Percentiles rank a stretch among this genome's conserved stretches.
Conservation (phyloP, 2,113 vertebrate genomes). For the Pelecanoides urinatrix region DNA sequence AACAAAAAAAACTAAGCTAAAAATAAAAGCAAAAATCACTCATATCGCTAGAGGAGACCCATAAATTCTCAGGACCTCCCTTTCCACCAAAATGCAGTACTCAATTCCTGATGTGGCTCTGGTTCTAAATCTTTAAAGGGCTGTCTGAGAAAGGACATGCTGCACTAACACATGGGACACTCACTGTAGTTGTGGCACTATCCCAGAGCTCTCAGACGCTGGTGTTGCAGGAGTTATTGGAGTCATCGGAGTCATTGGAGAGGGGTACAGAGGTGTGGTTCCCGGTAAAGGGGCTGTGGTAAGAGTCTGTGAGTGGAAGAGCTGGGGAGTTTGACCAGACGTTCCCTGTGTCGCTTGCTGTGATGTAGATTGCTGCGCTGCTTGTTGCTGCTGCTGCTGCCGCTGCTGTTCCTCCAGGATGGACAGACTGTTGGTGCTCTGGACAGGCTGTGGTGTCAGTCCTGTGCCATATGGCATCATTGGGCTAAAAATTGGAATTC, state of each 20-base stretch:
- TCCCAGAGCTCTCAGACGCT: conserved; percentile 95
- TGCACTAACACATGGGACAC: conserved; percentile 8
- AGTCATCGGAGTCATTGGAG: conserved; percentile 95
- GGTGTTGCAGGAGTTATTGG: conserved; percentile 94
- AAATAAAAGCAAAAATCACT: conserved; percentile 10
- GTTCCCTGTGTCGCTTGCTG: conserved; percentile 82
- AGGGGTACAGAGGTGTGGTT: conserved; percentile 88
- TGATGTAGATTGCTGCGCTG: conserved; percentile 76
- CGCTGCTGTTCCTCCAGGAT: conserved; percentile 93
- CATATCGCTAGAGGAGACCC: neutral
- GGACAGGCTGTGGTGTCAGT: conserved; percentile 94
- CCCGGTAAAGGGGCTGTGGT: conserved; percentile 93
- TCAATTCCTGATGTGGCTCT: neutral
- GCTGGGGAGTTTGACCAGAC: conserved; percentile 91
- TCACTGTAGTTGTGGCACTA: conserved; percentile 97
- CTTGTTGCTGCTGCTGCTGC: conserved; percentile 86
- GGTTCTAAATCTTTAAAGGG: neutral
- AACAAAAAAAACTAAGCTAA: neutral
- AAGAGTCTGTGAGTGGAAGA: conserved; percentile 93
- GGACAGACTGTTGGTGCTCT: conserved; percentile 90
- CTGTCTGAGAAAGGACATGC: neutral
- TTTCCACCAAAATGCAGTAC: neutral
- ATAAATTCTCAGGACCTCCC: neutral
- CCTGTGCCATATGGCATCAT: conserved; percentile 98
- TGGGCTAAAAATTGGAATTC: conserved; percentile 91